These are phyloP conservation scores for Nasua narica DNA, from an alignment of 2,797 vertebrate species.

Conservation along the genomic window DNA sequence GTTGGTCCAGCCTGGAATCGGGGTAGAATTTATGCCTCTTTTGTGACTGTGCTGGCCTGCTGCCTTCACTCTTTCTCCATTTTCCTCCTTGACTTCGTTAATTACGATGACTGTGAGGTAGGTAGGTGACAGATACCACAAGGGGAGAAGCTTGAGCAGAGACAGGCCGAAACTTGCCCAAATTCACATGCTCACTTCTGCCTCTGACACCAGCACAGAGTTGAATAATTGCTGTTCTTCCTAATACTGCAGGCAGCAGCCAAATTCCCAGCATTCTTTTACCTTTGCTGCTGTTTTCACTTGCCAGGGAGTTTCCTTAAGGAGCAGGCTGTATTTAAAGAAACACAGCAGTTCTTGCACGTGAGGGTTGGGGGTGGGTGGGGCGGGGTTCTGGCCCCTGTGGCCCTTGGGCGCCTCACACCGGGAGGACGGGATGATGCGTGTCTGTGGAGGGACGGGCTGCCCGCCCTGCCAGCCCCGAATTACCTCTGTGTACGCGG, in stretches of 20 bases:
- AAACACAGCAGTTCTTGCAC: not conserved
- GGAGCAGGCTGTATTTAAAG: slow-evolving; percentile 70
- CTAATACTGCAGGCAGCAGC: slow-evolving; percentile 66
- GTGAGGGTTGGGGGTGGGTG: not conserved
- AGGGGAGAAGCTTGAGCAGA: slow-evolving; percentile 42
- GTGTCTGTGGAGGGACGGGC: not conserved
- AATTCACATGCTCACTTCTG: slow-evolving; percentile 58
- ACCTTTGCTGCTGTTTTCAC: slow-evolving; percentile 78
- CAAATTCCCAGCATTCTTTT: slow-evolving; percentile 78
- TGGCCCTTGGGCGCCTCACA: rapidly evolving
- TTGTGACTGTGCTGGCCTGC: not conserved
- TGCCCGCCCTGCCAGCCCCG: rapidly evolving
- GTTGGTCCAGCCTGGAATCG: not conserved
- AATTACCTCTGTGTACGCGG: rapidly evolving
- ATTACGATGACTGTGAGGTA: slow-evolving; percentile 26
- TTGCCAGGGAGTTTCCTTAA: slow-evolving; percentile 78
- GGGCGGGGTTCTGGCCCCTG: not conserved
- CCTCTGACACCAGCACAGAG: slow-evolving; percentile 54
- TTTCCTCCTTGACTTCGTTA: slow-evolving; percentile 48
- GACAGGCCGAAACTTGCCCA: slow-evolving; percentile 65
- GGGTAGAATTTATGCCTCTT: not conserved
- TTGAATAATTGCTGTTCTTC: slow-evolving; percentile 76
- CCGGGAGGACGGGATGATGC: not conserved
- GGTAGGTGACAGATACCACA: slow-evolving; percentile 58
- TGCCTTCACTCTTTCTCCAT: not conserved